phyloP scores from a whole-genome alignment of 2,888 invertebrate species.

The Chrysopilus asiliformis region DNA sequence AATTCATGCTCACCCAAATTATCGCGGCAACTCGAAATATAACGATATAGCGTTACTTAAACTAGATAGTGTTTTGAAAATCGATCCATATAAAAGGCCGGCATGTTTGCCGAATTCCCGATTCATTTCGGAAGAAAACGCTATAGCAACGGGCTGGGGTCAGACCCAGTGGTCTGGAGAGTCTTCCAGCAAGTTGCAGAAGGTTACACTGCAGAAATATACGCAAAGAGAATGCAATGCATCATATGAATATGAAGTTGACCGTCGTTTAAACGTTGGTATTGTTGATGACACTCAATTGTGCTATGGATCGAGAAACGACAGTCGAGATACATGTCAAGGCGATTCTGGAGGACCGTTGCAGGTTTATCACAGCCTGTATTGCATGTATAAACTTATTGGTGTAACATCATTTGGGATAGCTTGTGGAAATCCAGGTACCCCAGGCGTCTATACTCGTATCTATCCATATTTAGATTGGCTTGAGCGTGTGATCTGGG shows the following conservation, averaged over 20 bases:
- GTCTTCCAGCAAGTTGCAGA: conserved; percentile 31
- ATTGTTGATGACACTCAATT: conserved; percentile 9
- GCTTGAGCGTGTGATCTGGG: conserved; percentile 42
- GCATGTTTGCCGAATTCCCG: conserved; percentile 29
- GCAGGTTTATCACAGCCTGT: conserved; percentile 18
- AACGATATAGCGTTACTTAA: conserved; percentile 9
- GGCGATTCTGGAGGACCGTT: conserved; percentile 49
- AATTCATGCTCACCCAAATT: conserved; percentile 31
- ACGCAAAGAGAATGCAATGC: conserved; percentile 5
- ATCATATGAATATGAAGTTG: no score
- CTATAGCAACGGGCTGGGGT: conserved; percentile 39
- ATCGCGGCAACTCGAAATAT: conserved; percentile 23
- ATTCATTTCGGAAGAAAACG: conserved; percentile 13
- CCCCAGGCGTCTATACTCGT: conserved; percentile 43
- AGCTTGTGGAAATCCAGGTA: conserved; percentile 27
- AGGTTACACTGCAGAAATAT: conserved; percentile 32
- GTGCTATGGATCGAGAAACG: conserved; percentile 9
- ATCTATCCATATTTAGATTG: conserved; percentile 39
- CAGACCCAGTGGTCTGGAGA: conserved; percentile 25
- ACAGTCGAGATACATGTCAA: conserved; percentile 9
- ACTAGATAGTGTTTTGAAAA: conserved; percentile 2
- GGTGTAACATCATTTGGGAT: conserved; percentile 36
- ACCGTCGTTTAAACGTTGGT: conserved; percentile 6
- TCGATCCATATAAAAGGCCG: conserved; percentile 26
- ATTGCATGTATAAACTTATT: conserved; percentile 32